Percentiles rank a stretch among this genome's conserved stretches.
phyloP scores from a whole-genome alignment of 2,888 invertebrate species.

The Notocelia uddmanniana region DNA sequence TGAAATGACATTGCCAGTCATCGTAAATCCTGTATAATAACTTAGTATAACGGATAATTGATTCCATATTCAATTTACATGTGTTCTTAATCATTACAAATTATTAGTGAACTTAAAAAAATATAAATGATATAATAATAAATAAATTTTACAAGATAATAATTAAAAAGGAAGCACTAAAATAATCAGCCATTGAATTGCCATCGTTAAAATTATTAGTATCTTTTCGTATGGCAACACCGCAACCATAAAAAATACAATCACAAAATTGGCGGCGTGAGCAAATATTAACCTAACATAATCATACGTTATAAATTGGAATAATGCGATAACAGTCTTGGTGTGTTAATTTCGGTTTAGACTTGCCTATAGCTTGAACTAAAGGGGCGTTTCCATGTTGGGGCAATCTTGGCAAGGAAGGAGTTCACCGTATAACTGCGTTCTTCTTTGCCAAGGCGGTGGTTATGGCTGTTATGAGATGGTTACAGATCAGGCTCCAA shows the following conservation, averaged over 20 bases:
- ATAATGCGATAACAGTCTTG: slow-evolving; percentile 21
- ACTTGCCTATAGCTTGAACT: too few relatives aligned
- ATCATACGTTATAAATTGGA: slow-evolving; percentile 15
- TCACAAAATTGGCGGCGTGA: slow-evolving; percentile 67
- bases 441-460: too few relatives aligned
- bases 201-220: slow-evolving; percentile 22
- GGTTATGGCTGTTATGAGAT: too few relatives aligned
- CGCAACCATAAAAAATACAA: slow-evolving; percentile 49
- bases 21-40: slow-evolving; percentile 29
- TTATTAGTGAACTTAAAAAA: slow-evolving; percentile 54
- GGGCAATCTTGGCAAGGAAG: too few relatives aligned
- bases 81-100: slow-evolving; percentile 47
- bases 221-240: slow-evolving; percentile 50
- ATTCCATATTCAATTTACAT: slow-evolving; percentile 41
- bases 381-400: too few relatives aligned
- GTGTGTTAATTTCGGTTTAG: neutral
- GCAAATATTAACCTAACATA: slow-evolving; percentile 69
- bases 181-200: slow-evolving; percentile 48
- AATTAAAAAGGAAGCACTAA: slow-evolving; percentile 61
- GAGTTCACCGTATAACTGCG: too few relatives aligned
- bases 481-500: too few relatives aligned
- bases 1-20: slow-evolving; percentile 11
- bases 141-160: slow-evolving; percentile 48
- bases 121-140: slow-evolving; percentile 52
- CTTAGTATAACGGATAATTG: slow-evolving; percentile 27